Evolutionary conservation across 2,797 vertebrate species (phyloP).

Genomic region (Crenichthys baileyi): DNA sequence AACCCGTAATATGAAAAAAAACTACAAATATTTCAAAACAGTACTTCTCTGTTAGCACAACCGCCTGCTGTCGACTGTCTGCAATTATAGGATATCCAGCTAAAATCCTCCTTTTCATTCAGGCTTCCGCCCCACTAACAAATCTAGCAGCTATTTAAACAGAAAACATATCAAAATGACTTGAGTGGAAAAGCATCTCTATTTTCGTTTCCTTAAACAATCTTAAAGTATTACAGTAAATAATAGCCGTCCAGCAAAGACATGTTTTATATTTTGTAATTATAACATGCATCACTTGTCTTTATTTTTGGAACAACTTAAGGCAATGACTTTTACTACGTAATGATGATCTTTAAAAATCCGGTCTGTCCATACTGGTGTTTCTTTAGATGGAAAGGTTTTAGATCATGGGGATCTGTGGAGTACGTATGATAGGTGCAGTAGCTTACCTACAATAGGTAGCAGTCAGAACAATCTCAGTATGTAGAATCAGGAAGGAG

Average conservation of each 20-base stretch:
- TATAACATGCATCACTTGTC: neutral
- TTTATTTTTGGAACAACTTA: neutral
- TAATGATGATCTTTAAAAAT: neutral
- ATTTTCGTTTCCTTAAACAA: neutral
- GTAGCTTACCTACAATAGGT: neutral
- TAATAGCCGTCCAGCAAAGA: neutral
- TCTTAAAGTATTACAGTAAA: slow-evolving; percentile 3
- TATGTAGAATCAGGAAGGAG: neutral
- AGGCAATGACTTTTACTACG: neutral
- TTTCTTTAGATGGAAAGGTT: neutral
- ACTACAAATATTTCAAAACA: neutral
- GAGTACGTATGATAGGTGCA: neutral
- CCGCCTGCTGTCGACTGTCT: neutral
- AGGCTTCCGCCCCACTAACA: slow-evolving; percentile 7
- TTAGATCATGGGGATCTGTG: neutral
- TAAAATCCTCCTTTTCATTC: slow-evolving; percentile 6
- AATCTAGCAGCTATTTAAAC: slow-evolving; percentile 3
- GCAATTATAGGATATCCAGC: neutral
- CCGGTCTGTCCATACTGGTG: neutral
- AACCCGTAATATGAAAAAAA: neutral
- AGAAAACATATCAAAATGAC: neutral
- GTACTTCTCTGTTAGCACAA: neutral
- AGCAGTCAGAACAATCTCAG: neutral
- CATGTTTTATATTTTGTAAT: neutral
- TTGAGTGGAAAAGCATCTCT: neutral